phyloP scores from a whole-genome alignment of 2,113 vertebrate genomes.

The Pluvianellus socialis region DNA sequence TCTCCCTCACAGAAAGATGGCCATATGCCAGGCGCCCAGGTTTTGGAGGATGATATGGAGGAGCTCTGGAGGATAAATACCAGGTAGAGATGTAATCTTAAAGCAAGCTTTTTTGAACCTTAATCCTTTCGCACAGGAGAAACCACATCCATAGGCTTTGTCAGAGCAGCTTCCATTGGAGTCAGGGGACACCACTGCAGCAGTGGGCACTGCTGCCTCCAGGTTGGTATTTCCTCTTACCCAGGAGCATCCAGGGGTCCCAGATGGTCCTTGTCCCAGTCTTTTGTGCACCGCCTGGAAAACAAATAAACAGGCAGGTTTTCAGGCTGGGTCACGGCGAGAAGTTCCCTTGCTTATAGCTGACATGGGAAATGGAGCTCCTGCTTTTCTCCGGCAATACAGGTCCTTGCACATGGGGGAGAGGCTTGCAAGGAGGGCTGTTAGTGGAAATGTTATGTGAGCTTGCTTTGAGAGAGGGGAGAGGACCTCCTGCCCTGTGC shows the following conservation, averaged over 20 bases:
- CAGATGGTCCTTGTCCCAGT: neutral
- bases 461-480: neutral
- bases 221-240: neutral
- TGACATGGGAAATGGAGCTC: neutral
- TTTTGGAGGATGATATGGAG: neutral
- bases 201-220: neutral
- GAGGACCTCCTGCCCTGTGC: neutral
- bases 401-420: rapidly evolving
- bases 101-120: neutral
- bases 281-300: rapidly evolving
- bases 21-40: rapidly evolving
- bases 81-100: neutral
- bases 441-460: neutral
- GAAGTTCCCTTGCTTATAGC: neutral
- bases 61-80: neutral
- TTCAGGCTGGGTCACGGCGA: neutral
- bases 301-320: neutral
- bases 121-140: neutral
- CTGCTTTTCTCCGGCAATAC: neutral
- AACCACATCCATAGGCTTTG: neutral
- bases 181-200: neutral
- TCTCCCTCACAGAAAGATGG: neutral
- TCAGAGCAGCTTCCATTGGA: neutral
- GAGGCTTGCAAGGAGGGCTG: neutral
- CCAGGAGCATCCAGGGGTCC: neutral